These are phyloP conservation scores for Ceratothoa steindachneri DNA, from an alignment of 2,888 invertebrate genomes.

Conservation along the genomic window DNA sequence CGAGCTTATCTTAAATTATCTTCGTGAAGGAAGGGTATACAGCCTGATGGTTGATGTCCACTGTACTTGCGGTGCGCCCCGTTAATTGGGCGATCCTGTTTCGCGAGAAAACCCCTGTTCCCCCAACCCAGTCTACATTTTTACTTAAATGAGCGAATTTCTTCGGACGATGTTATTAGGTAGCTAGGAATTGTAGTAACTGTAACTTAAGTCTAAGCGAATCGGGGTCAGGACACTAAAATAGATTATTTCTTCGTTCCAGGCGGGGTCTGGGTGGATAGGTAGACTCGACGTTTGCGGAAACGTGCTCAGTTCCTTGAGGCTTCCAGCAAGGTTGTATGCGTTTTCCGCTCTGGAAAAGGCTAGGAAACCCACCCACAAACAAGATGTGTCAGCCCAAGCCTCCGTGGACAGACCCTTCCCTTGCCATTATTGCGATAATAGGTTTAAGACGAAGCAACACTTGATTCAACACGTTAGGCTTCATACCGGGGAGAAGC, in stretches of 20 bases:
- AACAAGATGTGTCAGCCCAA: background rate
- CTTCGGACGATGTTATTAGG: too few relatives aligned
- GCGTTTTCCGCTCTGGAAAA: background rate
- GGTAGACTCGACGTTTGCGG: slow-evolving; percentile 4
- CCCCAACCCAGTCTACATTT: too few relatives aligned
- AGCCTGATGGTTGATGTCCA: too few relatives aligned
- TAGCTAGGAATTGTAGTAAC: too few relatives aligned
- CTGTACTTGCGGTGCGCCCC: too few relatives aligned
- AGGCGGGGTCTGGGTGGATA: slow-evolving; percentile 8
- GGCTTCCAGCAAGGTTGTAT: background rate
- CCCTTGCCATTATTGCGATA: slow-evolving; percentile 37
- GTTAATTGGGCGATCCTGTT: too few relatives aligned
- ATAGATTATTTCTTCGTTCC: background rate
- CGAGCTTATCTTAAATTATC: too few relatives aligned
- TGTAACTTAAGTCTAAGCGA: background rate
- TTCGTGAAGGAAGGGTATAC: too few relatives aligned
- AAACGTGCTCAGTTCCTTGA: slow-evolving; percentile 2
- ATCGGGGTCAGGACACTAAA: background rate
- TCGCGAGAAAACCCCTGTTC: too few relatives aligned
- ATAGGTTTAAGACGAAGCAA: slow-evolving; percentile 43
- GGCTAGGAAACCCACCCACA: background rate
- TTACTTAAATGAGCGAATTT: too few relatives aligned
- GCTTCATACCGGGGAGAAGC: slow-evolving; percentile 46
- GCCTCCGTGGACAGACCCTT: slow-evolving; percentile 29
- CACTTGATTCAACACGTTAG: slow-evolving; percentile 43